Evolutionary conservation across 2,113 vertebrate species (phyloP), one percentile per base, ranked within the genome.

Genomic region (Paracanthobrama guichenoti): DNA sequence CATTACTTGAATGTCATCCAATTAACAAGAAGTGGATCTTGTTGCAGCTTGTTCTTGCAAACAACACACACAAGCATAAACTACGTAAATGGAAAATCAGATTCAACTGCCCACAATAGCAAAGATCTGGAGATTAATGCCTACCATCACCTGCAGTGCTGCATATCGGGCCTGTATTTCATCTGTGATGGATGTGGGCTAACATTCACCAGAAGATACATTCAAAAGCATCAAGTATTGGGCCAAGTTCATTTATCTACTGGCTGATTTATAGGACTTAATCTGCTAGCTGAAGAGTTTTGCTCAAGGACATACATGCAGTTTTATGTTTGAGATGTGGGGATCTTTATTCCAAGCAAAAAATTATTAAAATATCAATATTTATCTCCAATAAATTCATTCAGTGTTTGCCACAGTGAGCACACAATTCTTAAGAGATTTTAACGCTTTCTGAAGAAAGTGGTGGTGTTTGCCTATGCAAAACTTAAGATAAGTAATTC

Each of bases 291-390:
- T 18, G 7, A 10, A 31, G 26, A 31, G 46, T 53, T 53, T 74
- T 20, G 72, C 72, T 28, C 72, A 53, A 74, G 72, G 72, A 53
- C 72, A 20, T 11, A 28, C n/a, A 4, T 53, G n/a, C 72, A 74
- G 72, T 74, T 50, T 48, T 18, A 74, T 28, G 7, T 50, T 24
- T 31, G 16, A 75, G 26, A 10, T 31, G 6, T 48, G 42, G 1
- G 42, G 13, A 48, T 74, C 44, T 28, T 48, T 24, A 50, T 16
- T 50, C 22, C 24, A 9, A 14, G 24, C 72, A 26, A 26, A 48
- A 20, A 74, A 50, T 4, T 10, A 13, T 72, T 46, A 18, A 24
- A 74, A 74, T 26, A 74, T 50, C 12, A 74, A 20, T 9, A 12
- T 18, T 28, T 74, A n/a, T 28, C 13, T 28, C 31, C 16, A 9